phyloP scores from a whole-genome alignment of 2,113 vertebrate species.

The Muntiacus reevesi region DNA sequence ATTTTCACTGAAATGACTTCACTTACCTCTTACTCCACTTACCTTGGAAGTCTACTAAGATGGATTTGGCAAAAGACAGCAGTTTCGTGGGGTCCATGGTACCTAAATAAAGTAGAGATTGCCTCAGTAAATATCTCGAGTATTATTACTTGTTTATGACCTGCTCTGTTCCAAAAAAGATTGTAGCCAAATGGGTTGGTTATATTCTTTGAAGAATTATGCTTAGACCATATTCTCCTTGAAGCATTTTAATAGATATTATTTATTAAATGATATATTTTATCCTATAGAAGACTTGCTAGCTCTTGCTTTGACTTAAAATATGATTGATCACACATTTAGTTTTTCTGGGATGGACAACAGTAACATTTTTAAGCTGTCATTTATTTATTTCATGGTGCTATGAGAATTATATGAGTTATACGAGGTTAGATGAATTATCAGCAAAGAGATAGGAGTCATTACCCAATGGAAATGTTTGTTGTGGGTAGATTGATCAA shows the following conservation, averaged over 20 bases:
- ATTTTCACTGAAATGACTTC: conserved; percentile 23
- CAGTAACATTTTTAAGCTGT: conserved; percentile 2
- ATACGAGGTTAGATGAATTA: neutral
- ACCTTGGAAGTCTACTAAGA: conserved; percentile 21
- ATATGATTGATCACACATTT: neutral
- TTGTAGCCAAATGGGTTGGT: neutral
- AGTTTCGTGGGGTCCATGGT: neutral
- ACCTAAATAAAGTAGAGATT: neutral
- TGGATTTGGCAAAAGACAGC: neutral
- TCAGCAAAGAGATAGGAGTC: neutral
- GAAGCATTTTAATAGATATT: neutral
- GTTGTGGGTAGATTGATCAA: neutral
- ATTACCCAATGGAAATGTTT: neutral
- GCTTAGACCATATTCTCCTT: neutral
- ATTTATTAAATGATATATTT: neutral
- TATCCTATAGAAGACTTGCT: neutral
- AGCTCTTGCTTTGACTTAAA: neutral
- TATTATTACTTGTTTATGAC: conserved; percentile 24
- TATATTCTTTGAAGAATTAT: conserved; percentile 10
- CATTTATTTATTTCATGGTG: neutral
- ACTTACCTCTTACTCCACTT: neutral
- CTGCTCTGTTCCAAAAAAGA: neutral
- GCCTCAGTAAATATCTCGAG: neutral
- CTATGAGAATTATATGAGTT: neutral
- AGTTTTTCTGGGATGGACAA: neutral